phyloP scores from a whole-genome alignment of 2,113 vertebrate species.

The Gymnarchus niloticus region DNA sequence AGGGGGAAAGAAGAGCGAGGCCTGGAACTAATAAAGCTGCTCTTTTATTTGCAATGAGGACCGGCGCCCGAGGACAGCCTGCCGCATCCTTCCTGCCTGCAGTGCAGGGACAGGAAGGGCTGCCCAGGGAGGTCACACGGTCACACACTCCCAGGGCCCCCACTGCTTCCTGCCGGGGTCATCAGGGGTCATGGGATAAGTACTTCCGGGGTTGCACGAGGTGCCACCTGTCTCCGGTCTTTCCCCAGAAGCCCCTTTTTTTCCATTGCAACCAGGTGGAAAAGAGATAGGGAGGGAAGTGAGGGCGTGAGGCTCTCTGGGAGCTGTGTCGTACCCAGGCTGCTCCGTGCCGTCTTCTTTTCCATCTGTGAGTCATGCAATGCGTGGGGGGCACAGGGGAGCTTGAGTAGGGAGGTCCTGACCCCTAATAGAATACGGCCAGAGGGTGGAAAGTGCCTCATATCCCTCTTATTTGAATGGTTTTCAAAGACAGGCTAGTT shows the following conservation, averaged over 20 bases:
- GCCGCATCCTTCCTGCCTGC: conserved; percentile 82
- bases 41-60: conserved; percentile 53
- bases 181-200: conserved; percentile 55
- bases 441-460: background rate
- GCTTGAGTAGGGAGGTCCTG: background rate
- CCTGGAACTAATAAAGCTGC: conserved; percentile 79
- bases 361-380: background rate
- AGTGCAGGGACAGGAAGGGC: conserved; percentile 62
- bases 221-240: conserved; percentile 52
- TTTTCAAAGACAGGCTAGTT: background rate
- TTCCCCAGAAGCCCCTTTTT: conserved; percentile 28
- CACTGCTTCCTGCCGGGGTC: conserved; percentile 42
- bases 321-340: background rate
- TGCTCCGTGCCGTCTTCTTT: background rate
- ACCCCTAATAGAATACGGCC: background rate
- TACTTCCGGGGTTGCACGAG: conserved; percentile 53
- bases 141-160: conserved; percentile 43
- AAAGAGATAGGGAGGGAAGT: conserved; percentile 7
- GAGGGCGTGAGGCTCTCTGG: background rate
- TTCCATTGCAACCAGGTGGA: conserved; percentile 48
- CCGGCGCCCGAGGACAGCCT: conserved; percentile 66
- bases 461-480: background rate
- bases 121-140: conserved; percentile 59
- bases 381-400: background rate
- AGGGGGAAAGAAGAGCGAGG: conserved; percentile 40